A percentile compares a stretch with the other conserved stretches of the same genome.
phyloP scores from a whole-genome alignment of 2,888 invertebrate genomes.

The Hyles lineata region DNA sequence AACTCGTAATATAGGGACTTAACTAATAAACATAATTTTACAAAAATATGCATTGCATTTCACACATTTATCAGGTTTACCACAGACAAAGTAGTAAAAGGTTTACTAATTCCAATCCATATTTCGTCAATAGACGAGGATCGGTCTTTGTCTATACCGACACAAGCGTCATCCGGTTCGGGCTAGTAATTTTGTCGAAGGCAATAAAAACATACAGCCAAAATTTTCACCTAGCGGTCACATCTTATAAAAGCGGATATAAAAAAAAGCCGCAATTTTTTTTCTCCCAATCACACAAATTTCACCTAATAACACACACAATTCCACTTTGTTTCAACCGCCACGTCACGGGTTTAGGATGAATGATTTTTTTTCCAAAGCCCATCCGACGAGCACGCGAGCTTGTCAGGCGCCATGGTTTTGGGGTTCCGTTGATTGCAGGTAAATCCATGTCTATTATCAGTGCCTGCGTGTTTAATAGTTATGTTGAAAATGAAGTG shows the following conservation, averaged over 20 bases:
- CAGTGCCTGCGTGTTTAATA: no score
- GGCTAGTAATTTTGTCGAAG: neutral
- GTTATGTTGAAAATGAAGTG: no score
- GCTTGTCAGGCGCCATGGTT: slow-evolving; percentile 61
- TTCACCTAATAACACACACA: slow-evolving; percentile 31
- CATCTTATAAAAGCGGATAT: slow-evolving; percentile 29
- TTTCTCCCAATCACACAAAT: slow-evolving; percentile 24
- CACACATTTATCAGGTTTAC: no score
- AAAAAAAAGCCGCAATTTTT: slow-evolving; percentile 24
- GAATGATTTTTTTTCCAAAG: slow-evolving; percentile 70
- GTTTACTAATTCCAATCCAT: no score
- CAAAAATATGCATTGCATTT: no score
- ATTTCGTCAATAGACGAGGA: no score
- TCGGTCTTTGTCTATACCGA: neutral
- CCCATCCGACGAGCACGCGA: slow-evolving; percentile 71
- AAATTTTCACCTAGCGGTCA: slow-evolving; percentile 33
- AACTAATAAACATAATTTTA: no score
- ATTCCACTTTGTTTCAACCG: slow-evolving; percentile 35
- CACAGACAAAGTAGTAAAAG: no score
- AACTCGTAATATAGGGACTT: no score
- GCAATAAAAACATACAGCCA: neutral
- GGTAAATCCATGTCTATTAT: neutral
- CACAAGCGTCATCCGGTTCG: neutral
- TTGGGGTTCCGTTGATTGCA: neutral
- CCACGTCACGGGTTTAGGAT: slow-evolving; percentile 72